These are phyloP conservation scores for Lasioglossum lativentre DNA, from an alignment of 2,888 invertebrate species.

Conservation along the genomic window DNA sequence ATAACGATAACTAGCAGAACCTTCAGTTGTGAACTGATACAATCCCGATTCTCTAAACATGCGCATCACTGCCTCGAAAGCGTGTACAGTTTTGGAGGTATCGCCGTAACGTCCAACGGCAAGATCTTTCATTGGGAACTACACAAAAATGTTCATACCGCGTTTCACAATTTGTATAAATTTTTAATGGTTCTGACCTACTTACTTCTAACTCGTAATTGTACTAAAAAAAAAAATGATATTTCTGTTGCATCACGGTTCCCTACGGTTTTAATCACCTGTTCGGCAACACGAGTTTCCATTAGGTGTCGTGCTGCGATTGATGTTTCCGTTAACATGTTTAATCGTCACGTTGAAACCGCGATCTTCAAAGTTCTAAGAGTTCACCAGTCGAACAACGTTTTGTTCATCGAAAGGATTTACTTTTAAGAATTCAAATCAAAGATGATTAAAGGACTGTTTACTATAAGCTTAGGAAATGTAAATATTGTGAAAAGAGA, in stretches of 20 bases:
- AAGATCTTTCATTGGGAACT: neutral
- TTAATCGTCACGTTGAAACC: constrained; percentile 4
- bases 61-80: constrained; percentile 1
- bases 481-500: constrained; percentile 77
- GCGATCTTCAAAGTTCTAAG: neutral
- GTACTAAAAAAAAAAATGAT: neutral
- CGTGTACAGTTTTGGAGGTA: neutral
- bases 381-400: neutral
- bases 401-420: constrained; percentile 39
- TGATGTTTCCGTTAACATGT: constrained; percentile 26
- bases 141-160: constrained; percentile 1
- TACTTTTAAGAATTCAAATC: constrained; percentile 70
- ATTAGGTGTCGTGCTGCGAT: constrained; percentile 21
- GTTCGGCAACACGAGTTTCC: constrained; percentile 22
- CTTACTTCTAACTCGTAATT: neutral
- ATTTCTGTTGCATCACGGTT: neutral
- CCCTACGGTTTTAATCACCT: constrained; percentile 1
- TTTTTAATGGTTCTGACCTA: neutral
- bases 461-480: constrained; percentile 69
- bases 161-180: neutral
- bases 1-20: neutral
- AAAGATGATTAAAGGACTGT: constrained; percentile 74
- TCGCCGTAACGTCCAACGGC: neutral
- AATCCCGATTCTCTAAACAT: neutral
- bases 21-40: neutral